Conservation (phyloP, 1,140 invertebrate species). For the Glossosoma conforme region DNA sequence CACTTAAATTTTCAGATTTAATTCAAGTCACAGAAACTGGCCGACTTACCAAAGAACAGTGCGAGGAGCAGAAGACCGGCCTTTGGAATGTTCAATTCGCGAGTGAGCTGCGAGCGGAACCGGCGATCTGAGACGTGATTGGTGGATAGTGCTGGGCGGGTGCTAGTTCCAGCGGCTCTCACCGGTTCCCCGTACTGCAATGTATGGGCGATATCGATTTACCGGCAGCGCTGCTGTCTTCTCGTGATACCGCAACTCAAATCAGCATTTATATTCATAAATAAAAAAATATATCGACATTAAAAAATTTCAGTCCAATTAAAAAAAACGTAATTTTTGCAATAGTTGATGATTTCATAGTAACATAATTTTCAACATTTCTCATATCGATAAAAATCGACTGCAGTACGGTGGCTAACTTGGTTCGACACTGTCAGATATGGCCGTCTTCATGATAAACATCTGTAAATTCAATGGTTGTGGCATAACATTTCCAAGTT, state of each 20-base stretch:
- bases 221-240: slow-evolving; percentile 7
- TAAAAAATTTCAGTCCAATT: neutral
- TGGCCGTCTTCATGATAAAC: slow-evolving; percentile 84
- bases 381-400: too few relatives aligned
- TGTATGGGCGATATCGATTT: slow-evolving; percentile 13
- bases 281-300: too few relatives aligned
- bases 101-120: slow-evolving; percentile 48
- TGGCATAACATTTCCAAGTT: slow-evolving; percentile 72
- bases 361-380: neutral
- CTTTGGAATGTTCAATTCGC: slow-evolving; percentile 61
- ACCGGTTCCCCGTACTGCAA: slow-evolving; percentile 37
- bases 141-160: slow-evolving; percentile 34
- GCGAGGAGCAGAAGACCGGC: slow-evolving; percentile 54
- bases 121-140: slow-evolving; percentile 36
- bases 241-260: slow-evolving; percentile 11
- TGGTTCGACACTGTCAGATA: slow-evolving; percentile 41
- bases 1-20: slow-evolving; percentile 39
- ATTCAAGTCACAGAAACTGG: slow-evolving; percentile 38
- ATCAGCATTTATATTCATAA: slow-evolving; percentile 31
- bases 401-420: too few relatives aligned
- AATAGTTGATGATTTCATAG: neutral
- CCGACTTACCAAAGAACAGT: slow-evolving; percentile 61
- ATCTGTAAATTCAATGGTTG: slow-evolving; percentile 83
- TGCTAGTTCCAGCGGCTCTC: slow-evolving; percentile 41
- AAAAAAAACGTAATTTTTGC: neutral